Conservation (phyloP, 2,113 vertebrate species). For the Rafetus swinhoei region DNA sequence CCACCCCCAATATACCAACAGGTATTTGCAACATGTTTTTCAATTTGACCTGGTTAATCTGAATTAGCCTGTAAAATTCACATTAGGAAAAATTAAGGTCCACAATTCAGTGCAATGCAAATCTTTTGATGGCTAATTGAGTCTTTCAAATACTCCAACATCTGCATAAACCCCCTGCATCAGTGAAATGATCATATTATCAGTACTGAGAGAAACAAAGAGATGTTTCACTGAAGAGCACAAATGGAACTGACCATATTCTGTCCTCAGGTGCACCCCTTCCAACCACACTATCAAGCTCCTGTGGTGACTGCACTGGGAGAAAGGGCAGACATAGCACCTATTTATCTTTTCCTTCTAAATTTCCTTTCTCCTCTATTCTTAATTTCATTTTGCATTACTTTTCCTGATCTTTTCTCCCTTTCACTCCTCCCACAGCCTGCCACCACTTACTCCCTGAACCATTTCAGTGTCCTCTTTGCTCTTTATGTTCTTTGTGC, state of each 20-base stretch:
- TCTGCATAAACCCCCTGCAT: fast-evolving
- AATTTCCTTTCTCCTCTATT: background rate
- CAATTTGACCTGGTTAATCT: background rate
- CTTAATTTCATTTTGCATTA: background rate
- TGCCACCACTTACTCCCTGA: background rate
- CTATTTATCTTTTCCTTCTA: background rate
- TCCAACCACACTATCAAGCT: background rate
- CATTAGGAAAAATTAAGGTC: background rate
- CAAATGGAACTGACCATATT: background rate
- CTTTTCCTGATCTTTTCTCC: background rate
- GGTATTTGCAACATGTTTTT: background rate
- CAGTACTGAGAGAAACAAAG: background rate
- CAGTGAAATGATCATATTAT: background rate
- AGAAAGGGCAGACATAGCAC: background rate
- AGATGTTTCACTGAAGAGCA: background rate
- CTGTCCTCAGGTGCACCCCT: background rate
- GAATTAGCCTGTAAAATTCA: background rate
- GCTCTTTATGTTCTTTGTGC: background rate
- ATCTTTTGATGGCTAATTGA: background rate
- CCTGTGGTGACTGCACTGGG: background rate
- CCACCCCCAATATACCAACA: background rate
- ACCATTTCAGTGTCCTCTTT: background rate
- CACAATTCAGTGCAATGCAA: background rate
- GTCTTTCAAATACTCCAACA: background rate
- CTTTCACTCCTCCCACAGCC: background rate